A percentile compares a stretch with the other conserved stretches of the same genome.
Conservation (phyloP, 2,888 invertebrate species). For the Oscheius sp. region DNA sequence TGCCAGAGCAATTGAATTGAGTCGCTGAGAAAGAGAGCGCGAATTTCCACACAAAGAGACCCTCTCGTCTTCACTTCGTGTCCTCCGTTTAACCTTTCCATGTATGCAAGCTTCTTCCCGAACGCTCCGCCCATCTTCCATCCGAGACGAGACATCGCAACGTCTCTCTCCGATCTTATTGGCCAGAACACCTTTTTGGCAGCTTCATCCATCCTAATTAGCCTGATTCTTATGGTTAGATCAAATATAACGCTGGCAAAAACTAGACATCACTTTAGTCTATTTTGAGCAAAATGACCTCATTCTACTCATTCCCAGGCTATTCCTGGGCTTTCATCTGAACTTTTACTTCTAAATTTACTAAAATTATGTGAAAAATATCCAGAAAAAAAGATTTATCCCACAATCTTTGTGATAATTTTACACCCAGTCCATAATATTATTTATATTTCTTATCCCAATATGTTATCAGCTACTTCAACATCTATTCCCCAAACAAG, state of each 20-base stretch:
- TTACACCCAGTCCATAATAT: neutral
- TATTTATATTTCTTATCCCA: neutral
- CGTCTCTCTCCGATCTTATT: neutral
- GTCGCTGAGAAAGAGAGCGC: constrained; percentile 18
- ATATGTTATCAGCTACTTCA: too few relatives aligned
- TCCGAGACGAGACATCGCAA: constrained; percentile 12
- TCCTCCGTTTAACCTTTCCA: constrained; percentile 36
- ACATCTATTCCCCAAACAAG: too few relatives aligned
- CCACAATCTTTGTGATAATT: too few relatives aligned
- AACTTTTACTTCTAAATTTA: too few relatives aligned
- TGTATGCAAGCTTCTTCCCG: constrained; percentile 32
- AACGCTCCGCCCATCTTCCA: constrained; percentile 9
- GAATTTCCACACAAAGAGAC: constrained; percentile 19
- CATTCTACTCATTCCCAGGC: neutral
- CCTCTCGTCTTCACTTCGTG: constrained; percentile 22
- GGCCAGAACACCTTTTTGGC: neutral
- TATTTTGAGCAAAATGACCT: constrained; percentile 1
- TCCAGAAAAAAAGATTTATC: too few relatives aligned
- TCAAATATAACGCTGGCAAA: too few relatives aligned
- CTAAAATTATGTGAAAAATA: too few relatives aligned
- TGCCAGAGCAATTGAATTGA: constrained; percentile 32
- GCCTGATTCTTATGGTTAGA: neutral
- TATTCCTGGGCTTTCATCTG: too few relatives aligned
- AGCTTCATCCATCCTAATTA: neutral
- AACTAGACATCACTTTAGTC: neutral